Percentiles rank a stretch among this genome's conserved stretches.
Evolutionary conservation across 2,888 invertebrate species (phyloP).

Genomic region (Caenorhabditis sp.): DNA sequence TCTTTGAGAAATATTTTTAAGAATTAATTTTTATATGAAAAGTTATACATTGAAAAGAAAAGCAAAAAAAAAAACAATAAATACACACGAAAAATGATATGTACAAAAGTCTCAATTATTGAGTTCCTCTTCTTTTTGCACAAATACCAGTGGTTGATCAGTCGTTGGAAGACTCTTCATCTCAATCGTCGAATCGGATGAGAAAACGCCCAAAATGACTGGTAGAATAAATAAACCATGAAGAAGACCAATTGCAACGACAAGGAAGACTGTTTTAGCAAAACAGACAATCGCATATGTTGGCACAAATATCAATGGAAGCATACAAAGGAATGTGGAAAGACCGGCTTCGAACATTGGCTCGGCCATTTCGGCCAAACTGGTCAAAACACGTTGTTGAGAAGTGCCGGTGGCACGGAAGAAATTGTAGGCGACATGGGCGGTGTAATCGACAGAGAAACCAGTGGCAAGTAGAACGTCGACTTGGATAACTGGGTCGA

Average conservation of each 20-base stretch:
- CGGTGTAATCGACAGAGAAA: conserved; percentile 66
- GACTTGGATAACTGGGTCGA: conserved; percentile 68
- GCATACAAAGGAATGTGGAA: conserved; percentile 66
- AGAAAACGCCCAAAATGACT: conserved; percentile 46
- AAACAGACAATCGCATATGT: conserved; percentile 70
- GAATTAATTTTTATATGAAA: too few relatives aligned
- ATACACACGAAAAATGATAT: background rate
- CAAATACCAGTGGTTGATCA: conserved; percentile 1
- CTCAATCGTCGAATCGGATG: conserved; percentile 13
- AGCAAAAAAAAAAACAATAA: conserved; percentile 1
- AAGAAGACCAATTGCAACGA: conserved; percentile 53
- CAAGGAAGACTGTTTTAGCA: conserved; percentile 61
- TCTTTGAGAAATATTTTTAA: too few relatives aligned
- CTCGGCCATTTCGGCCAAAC: conserved; percentile 63
- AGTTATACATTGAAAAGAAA: conserved; percentile 6
- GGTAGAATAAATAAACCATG: conserved; percentile 61
- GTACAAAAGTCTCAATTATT: background rate
- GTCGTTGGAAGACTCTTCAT: conserved; percentile 15
- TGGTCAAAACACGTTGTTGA: conserved; percentile 55
- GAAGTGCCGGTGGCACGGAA: conserved; percentile 55
- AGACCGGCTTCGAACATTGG: conserved; percentile 66
- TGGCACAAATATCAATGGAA: conserved; percentile 68
- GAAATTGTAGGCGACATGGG: conserved; percentile 68
- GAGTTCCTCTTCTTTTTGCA: background rate
- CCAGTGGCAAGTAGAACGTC: conserved; percentile 69